These are phyloP conservation scores for Ceyx melanurus DNA, from an alignment of 2,113 vertebrate genomes.

Conservation along the genomic window DNA sequence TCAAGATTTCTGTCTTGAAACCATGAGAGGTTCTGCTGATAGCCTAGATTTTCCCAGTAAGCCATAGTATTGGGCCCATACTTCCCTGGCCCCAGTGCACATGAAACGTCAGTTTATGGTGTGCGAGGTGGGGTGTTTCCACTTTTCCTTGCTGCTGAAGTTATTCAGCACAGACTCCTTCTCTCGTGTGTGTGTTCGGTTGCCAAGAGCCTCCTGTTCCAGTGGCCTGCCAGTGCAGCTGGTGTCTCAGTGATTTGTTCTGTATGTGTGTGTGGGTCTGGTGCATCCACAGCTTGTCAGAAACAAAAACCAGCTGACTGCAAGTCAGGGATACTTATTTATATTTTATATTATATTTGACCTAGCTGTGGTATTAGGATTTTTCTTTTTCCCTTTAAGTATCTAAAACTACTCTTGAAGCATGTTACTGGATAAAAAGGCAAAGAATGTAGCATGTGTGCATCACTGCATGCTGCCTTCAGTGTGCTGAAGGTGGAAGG, in stretches of 20 bases:
- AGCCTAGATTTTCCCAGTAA: not conserved
- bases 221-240: not conserved
- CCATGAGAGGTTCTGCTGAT: not conserved
- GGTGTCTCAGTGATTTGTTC: not conserved
- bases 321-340: fast-evolving
- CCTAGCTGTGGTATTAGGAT: not conserved
- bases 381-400: not conserved
- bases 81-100: not conserved
- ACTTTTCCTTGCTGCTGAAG: not conserved
- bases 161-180: not conserved
- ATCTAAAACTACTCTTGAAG: not conserved
- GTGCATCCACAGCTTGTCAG: not conserved
- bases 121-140: not conserved
- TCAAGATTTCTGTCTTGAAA: not conserved
- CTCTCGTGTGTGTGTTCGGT: not conserved
- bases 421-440: not conserved
- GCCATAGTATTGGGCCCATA: not conserved
- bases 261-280: not conserved
- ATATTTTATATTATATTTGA: not conserved
- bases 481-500: not conserved
- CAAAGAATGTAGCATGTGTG: not conserved
- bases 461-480: not conserved
- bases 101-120: not conserved
- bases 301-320: not conserved
- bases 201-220: not conserved